Evolutionary conservation across 1,140 invertebrate species (phyloP).

Genomic region (Mylabris phalerata): DNA sequence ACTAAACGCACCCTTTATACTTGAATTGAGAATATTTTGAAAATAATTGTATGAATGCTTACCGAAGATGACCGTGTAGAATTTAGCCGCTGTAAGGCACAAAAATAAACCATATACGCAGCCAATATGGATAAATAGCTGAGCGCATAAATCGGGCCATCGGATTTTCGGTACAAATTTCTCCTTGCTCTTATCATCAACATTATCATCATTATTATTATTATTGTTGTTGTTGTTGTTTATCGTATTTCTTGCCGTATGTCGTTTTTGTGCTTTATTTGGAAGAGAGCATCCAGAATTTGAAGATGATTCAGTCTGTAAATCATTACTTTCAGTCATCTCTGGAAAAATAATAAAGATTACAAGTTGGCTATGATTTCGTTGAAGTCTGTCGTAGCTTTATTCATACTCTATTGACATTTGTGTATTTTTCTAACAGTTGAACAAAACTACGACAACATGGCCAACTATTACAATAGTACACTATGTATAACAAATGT

Average conservation of each 20-base stretch:
- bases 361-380: too few relatives aligned
- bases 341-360: slow-evolving; percentile 14
- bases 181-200: slow-evolving; percentile 23
- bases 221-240: slow-evolving; percentile 7
- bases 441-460: too few relatives aligned
- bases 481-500: too few relatives aligned
- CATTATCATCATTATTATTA: slow-evolving; percentile 1
- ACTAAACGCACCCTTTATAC: too few relatives aligned
- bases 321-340: slow-evolving; percentile 25
- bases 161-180: slow-evolving; percentile 55
- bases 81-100: slow-evolving; percentile 54
- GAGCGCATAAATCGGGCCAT: slow-evolving; percentile 63
- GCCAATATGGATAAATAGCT: slow-evolving; percentile 60
- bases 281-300: background rate
- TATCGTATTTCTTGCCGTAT: slow-evolving; percentile 2
- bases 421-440: too few relatives aligned
- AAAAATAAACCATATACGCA: slow-evolving; percentile 64
- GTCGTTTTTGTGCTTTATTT: slow-evolving; percentile 1
- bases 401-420: too few relatives aligned
- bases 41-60: slow-evolving; percentile 38
- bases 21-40: too few relatives aligned
- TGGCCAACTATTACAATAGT: too few relatives aligned
- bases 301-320: background rate
- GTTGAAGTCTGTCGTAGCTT: too few relatives aligned
- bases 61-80: slow-evolving; percentile 65